A percentile compares a stretch with the other conserved stretches of the same genome.
Evolutionary conservation across 1,140 invertebrate species (phyloP).

Genomic region (Zaprionus ghesquierei): DNA sequence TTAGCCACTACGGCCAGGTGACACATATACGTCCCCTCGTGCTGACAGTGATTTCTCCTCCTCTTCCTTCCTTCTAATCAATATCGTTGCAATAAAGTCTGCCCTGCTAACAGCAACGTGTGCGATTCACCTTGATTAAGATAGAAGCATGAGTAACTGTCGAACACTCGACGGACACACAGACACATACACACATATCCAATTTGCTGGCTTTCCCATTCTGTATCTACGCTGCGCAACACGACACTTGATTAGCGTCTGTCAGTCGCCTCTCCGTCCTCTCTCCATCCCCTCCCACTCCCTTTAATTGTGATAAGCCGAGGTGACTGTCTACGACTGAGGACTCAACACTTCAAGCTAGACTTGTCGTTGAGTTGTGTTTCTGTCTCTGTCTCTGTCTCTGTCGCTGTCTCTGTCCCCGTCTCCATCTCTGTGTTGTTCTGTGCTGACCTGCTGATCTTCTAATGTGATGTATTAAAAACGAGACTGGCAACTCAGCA

Average conservation of each 20-base stretch:
- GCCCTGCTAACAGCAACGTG: background rate
- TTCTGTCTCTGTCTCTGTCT: background rate
- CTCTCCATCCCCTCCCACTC: background rate
- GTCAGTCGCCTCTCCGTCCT: constrained; percentile 24
- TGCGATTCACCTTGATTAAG: constrained; percentile 11
- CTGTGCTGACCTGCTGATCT: constrained; percentile 8
- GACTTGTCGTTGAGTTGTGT: constrained; percentile 6
- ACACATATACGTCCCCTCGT: background rate
- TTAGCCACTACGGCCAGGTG: background rate
- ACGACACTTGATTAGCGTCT: constrained; percentile 69
- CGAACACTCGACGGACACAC: background rate
- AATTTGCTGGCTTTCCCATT: constrained; percentile 12
- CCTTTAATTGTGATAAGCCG: background rate
- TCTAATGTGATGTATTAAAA: constrained; percentile 27
- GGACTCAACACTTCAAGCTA: constrained; percentile 22
- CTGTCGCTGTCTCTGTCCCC: background rate
- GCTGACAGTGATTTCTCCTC: background rate
- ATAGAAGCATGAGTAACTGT: background rate
- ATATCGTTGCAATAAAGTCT: background rate
- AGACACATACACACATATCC: background rate
- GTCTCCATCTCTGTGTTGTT: background rate
- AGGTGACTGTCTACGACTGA: constrained; percentile 15
- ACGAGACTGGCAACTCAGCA: constrained; percentile 6
- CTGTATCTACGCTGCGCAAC: constrained; percentile 20
- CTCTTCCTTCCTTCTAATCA: background rate